Evolutionary conservation across 2,888 invertebrate species (phyloP).

Genomic region (Allacma fusca): DNA sequence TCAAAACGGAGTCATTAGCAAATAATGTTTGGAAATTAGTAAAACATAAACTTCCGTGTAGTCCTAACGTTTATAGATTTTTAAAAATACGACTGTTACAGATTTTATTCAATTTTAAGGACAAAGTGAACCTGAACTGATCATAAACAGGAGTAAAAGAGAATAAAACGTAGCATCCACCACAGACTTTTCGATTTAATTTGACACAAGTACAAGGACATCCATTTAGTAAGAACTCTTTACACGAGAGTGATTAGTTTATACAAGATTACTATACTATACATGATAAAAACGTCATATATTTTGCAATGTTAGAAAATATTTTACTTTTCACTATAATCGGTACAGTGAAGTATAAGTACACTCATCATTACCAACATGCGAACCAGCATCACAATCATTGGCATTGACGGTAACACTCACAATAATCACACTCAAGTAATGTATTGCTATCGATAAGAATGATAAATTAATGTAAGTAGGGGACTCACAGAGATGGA

Average conservation of each 20-base stretch:
- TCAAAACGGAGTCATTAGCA: background rate
- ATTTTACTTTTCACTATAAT: background rate
- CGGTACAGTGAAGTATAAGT: background rate
- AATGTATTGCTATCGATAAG: background rate
- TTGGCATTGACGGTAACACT: conserved; percentile 9
- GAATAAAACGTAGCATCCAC: background rate
- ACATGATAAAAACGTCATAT: too few relatives aligned
- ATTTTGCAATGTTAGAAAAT: too few relatives aligned
- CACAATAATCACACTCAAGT: background rate
- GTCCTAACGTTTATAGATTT: background rate
- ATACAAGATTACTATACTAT: too few relatives aligned
- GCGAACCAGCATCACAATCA: conserved; percentile 12
- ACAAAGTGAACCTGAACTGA: conserved; percentile 16
- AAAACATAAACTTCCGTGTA: background rate
- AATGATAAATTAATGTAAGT: background rate
- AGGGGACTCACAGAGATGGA: background rate
- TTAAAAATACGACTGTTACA: background rate
- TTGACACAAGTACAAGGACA: too few relatives aligned
- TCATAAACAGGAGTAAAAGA: background rate
- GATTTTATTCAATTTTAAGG: conserved; percentile 7
- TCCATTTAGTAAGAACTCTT: too few relatives aligned
- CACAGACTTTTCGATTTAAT: background rate
- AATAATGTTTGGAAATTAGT: background rate
- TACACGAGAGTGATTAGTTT: too few relatives aligned
- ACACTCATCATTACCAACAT: background rate